Percentiles rank a stretch among this genome's conserved stretches.
phyloP scores from a whole-genome alignment of 1,140 invertebrate species.

The Coelopa frigida region DNA sequence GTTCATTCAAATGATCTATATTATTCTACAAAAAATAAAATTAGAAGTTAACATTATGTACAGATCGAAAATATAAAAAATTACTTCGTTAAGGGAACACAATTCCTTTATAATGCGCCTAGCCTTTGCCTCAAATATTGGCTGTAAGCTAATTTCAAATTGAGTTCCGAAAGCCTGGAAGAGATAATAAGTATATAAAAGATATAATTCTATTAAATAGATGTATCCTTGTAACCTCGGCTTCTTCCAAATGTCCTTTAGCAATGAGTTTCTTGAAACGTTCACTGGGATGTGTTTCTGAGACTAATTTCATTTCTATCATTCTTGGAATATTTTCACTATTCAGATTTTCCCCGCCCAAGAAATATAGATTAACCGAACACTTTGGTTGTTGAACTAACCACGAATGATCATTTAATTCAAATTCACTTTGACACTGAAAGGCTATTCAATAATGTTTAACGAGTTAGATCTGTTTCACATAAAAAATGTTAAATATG shows the following conservation, averaged over 20 bases:
- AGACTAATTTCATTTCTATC: constrained; percentile 38
- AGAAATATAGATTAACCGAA: constrained; percentile 39
- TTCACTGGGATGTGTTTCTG: constrained; percentile 40
- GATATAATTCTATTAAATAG: neutral
- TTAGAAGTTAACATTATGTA: neutral
- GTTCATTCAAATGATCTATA: constrained; percentile 6
- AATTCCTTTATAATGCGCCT: constrained; percentile 34
- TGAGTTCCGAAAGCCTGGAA: constrained; percentile 29
- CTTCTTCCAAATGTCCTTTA: constrained; percentile 40
- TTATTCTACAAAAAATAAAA: constrained; percentile 9
- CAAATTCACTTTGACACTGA: constrained; percentile 35
- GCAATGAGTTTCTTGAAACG: constrained; percentile 39
- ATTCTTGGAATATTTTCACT: constrained; percentile 17
- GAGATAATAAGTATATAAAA: neutral
- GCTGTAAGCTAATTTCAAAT: constrained; percentile 39
- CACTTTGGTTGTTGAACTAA: constrained; percentile 35
- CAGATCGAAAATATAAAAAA: neutral
- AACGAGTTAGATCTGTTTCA: neutral
- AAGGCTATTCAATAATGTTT: constrained; percentile 17
- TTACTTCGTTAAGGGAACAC: constrained; percentile 12
- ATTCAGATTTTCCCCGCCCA: constrained; percentile 21
- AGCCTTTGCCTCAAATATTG: constrained; percentile 38
- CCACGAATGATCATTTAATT: constrained; percentile 31
- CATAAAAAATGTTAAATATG: neutral
- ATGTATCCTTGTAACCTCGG: constrained; percentile 18